Base-by-base conservation (phyloP, 2,797 vertebrate genomes). In the Pygocentrus nattereri region DNA sequence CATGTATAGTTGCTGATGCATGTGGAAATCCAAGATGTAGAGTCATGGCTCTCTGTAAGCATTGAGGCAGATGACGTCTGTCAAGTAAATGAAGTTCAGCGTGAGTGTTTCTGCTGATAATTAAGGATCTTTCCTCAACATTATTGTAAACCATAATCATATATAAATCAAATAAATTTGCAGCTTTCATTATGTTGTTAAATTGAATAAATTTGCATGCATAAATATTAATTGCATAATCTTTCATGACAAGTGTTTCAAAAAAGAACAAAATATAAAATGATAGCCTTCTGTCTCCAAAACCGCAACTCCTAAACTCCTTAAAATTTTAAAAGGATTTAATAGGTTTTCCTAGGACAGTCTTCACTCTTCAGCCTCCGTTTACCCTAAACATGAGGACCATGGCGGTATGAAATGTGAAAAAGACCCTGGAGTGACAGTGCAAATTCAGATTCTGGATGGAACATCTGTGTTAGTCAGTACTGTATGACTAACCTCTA, bases 1-100 rank as follows among this genome's bases (percentile, higher is more conserved):
- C n/a, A 7, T 38, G 25, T 25, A 56, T 34, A 34, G 31, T 74
- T 41, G 2, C 56, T 49, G 56, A 56, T 64, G 69, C n/a, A 64
- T 23, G n/a, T 67, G 65, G 18, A 41, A 75, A 59, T 68, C 23
- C 38, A 67, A 18, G 79, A 68, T 68, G 41, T 44, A 68, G 30
- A 61, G 62, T 81, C 71, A 58, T 68, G 52, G 21, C 7, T n/a
- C 31, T 21, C 15, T 27, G 38, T 34, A 27, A 71, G 19, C 18
- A 15, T n/a, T 56, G 11, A n/a, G 10, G 16, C 30, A 71, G 31
- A 44, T 62, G 19, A 73, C 25, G 52, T 30, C 61, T 34, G 5
- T 75, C 65, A 70, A 30, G 65, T 62, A 70, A 10, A 25, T 81
- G 52, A 70, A 27, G 64, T 58, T 76, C 47, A 19, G n/a, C 19